These are phyloP conservation scores for Poeciliopsis occidentalis DNA, from an alignment of 2,113 vertebrate genomes.

Conservation along the genomic window DNA sequence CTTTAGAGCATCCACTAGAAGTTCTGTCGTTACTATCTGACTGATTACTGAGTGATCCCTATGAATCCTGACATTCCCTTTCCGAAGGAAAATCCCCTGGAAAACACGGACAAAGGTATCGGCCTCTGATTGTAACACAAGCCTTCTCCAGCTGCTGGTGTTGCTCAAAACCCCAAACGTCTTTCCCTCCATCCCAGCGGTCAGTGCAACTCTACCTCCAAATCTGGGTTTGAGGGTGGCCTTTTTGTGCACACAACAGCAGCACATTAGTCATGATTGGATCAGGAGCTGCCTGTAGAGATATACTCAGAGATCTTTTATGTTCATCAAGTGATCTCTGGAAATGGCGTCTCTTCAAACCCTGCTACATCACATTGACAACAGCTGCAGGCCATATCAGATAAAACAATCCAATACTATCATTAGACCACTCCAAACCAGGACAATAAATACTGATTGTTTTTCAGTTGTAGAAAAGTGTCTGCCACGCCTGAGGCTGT, in stretches of 20 bases:
- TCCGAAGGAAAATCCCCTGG: constrained; percentile 60
- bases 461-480: constrained; percentile 21
- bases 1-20: not conserved
- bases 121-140: constrained; percentile 41
- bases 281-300: not conserved
- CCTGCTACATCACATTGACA: constrained; percentile 29
- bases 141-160: constrained; percentile 42
- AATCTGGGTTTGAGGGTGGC: constrained; percentile 10
- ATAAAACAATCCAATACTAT: constrained; percentile 66
- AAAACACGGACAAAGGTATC: constrained; percentile 39
- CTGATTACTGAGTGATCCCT: constrained; percentile 59
- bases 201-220: constrained; percentile 20
- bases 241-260: constrained; percentile 55
- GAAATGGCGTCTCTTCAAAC: constrained; percentile 13
- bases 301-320: not conserved
- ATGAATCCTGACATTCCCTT: constrained; percentile 52
- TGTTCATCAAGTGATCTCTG: constrained; percentile 8
- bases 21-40: constrained; percentile 31
- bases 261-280: not conserved
- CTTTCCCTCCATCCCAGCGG: not conserved
- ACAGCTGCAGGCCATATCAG: constrained; percentile 45
- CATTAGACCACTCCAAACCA: constrained; percentile 49
- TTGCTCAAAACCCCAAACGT: constrained; percentile 13
- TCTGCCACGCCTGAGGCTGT: not conserved
- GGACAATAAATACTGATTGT: constrained; percentile 24